Evolutionary conservation across 92 coral and sea anemone genomes (phyloP), one percentile per base, ranked within the genome.

Genomic region (Galaxea fascicularis): DNA sequence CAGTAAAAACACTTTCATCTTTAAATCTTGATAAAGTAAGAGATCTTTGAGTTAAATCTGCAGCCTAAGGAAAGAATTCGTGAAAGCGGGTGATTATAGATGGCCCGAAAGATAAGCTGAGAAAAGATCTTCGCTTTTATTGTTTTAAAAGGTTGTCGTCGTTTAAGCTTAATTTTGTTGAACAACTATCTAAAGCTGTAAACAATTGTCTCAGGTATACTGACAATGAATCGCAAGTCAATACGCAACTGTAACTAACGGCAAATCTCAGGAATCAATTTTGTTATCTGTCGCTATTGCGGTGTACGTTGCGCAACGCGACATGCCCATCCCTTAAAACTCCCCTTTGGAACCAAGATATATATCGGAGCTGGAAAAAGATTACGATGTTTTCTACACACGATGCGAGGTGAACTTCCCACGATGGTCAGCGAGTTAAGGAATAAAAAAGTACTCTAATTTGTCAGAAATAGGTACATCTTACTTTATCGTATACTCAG

Each of bases 401-500:
- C 16, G 12, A 20, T 57, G 25, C 14, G 46, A 66, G 84, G 84
- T 79, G 72, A 65, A 49, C 26, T 79, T 79, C 84, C 65, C 84
- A 65, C 84, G 84, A 79, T 79, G 75, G 84, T 66, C 84, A 79
- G 29, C 10, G 45, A 79, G 75, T 79, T 79, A 79, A 65, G 84
- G 20, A 17, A 30, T 24, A 0, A 15, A 65, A 49, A 67, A 65
- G 52, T 79, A 14, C 57, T 17, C 64, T 30, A 79, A 65, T 66
- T 79, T 65, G 74, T 79, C 84, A 79, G 52, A n/a, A 65, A 71
- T 22, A 51, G 20, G 58, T 77, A 77, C 71, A 47, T 77, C 82
- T 29, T 71, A 46, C 7, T 41, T 47, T 18, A 44, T 65, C 21
- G 65, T 24, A 0, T 18, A 24, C 44, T n/a, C 16, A 21, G 81